Conservation (phyloP, 2,797 vertebrate species). For the Coendou prehensilis region DNA sequence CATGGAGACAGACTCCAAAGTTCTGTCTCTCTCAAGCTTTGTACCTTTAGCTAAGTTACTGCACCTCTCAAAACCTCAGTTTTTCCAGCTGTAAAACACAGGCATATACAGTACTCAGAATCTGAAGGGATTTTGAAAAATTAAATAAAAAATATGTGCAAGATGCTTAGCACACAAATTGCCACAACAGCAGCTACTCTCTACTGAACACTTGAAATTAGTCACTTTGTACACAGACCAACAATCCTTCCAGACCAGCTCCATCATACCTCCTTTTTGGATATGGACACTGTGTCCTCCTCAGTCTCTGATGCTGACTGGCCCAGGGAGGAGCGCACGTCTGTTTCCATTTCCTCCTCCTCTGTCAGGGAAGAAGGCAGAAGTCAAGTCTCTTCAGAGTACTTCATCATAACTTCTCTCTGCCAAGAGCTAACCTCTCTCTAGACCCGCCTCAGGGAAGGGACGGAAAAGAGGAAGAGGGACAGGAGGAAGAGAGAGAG, state of each 20-base stretch:
- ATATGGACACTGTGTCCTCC: conserved; percentile 90
- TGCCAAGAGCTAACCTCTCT: not conserved
- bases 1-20: not conserved
- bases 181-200: not conserved
- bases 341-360: conserved; percentile 91
- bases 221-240: not conserved
- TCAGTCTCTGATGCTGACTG: conserved; percentile 91
- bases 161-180: not conserved
- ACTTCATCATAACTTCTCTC: not conserved
- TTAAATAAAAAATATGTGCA: not conserved
- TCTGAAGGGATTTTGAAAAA: not conserved
- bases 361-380: conserved; percentile 62
- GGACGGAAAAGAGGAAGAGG: not conserved
- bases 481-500: not conserved
- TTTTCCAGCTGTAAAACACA: not conserved
- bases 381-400: not conserved
- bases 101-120: not conserved
- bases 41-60: not conserved
- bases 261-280: conserved; percentile 93
- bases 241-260: not conserved
- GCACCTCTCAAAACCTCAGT: not conserved
- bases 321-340: conserved; percentile 87
- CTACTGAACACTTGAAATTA: not conserved
- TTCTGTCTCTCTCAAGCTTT: not conserved
- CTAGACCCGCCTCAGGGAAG: not conserved